Evolutionary conservation across 2,797 vertebrate species (phyloP).

Genomic region (Myoxocephalus aenaeus): DNA sequence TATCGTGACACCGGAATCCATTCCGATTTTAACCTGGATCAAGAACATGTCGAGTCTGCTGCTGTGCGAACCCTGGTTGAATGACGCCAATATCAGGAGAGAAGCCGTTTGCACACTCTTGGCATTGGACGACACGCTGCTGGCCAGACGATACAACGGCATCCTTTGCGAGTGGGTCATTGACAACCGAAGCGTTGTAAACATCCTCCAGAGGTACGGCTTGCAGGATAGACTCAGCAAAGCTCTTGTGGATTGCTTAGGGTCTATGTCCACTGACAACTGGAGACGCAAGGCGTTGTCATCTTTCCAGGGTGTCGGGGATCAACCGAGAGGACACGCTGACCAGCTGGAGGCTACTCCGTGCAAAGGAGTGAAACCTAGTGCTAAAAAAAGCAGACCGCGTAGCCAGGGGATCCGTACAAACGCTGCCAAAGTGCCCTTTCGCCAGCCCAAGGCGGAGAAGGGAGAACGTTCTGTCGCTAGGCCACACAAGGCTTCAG

Average conservation of each 20-base stretch:
- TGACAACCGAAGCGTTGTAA: not conserved
- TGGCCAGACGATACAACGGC: not conserved
- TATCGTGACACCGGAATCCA: not conserved
- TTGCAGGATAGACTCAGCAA: not conserved
- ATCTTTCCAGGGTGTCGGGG: not conserved
- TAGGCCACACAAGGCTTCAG: too few species aligned
- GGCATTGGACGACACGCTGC: not conserved
- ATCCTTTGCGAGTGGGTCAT: too few species aligned
- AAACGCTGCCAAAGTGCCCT: too few species aligned
- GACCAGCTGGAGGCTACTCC: not conserved
- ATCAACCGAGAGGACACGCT: fast-evolving
- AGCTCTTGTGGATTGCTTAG: not conserved
- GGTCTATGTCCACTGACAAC: not conserved
- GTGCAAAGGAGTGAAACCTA: too few species aligned
- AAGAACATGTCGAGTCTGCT: not conserved
- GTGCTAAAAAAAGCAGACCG: too few species aligned
- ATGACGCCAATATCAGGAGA: not conserved
- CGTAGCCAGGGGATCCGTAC: too few species aligned
- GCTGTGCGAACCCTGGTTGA: slow-evolving; percentile 8
- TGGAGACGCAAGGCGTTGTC: not conserved
- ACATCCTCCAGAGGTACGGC: not conserved
- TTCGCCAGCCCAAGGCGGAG: too few species aligned
- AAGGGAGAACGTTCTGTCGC: too few species aligned
- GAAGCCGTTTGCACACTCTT: not conserved
- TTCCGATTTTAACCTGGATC: not conserved